Conservation (phyloP, 1,140 invertebrate species). For the Euwallacea similis region DNA sequence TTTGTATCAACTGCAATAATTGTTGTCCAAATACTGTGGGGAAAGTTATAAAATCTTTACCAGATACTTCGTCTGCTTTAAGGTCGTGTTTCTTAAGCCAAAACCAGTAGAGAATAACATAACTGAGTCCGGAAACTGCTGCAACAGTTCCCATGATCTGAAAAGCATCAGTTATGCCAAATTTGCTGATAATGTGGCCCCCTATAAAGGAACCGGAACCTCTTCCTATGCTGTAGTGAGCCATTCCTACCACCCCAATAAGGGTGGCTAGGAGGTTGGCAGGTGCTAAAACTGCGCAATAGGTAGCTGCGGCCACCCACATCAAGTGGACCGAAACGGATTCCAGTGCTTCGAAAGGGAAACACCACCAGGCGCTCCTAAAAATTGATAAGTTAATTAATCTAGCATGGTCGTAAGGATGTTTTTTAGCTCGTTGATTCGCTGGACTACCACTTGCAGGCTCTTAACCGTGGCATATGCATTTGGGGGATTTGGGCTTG, state of each 20-base stretch:
- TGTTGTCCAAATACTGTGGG: neutral
- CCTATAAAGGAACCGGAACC: constrained; percentile 81
- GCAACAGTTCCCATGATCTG: constrained; percentile 73
- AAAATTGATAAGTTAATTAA: constrained; percentile 30
- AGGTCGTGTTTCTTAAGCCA: constrained; percentile 63
- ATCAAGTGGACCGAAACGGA: constrained; percentile 82
- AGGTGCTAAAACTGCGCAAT: constrained; percentile 77
- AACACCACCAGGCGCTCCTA: constrained; percentile 82
- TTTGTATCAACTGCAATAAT: constrained; percentile 48
- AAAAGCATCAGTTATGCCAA: constrained; percentile 73
- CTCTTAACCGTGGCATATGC: no score
- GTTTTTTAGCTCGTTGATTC: no score
- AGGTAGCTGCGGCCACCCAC: constrained; percentile 86
- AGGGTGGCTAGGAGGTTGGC: constrained; percentile 78
- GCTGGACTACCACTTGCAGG: no score
- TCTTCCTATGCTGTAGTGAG: constrained; percentile 78
- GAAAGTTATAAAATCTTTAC: neutral
- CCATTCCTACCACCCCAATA: constrained; percentile 79
- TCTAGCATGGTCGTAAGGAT: neutral
- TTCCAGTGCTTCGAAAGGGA: constrained; percentile 84
- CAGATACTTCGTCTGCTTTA: constrained; percentile 52
- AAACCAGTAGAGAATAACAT: constrained; percentile 69
- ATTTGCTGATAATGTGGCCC: constrained; percentile 71
- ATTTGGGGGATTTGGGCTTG: no score
- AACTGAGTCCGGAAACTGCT: constrained; percentile 67